phyloP scores from a whole-genome alignment of 2,797 vertebrate species.

The Pangasius larnaudii region DNA sequence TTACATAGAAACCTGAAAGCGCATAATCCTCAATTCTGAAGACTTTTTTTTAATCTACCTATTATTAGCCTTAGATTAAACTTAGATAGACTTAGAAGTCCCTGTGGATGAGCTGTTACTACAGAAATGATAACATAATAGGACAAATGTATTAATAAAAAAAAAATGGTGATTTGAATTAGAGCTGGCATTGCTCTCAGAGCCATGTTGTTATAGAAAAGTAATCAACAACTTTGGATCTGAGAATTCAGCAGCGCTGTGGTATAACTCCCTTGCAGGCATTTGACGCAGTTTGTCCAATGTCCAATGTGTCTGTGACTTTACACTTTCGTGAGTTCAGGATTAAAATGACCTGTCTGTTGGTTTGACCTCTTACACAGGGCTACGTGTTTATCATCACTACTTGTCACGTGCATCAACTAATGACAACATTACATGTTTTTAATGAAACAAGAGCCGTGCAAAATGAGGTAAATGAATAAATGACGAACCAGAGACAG shows the following conservation, averaged over 20 bases:
- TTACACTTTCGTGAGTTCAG: conserved; percentile 13
- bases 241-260: background rate
- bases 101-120: background rate
- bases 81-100: background rate
- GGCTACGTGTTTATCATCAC: conserved; percentile 46
- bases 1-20: background rate
- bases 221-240: background rate
- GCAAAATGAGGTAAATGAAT: conserved; percentile 37
- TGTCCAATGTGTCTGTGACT: background rate
- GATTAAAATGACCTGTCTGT: conserved; percentile 22
- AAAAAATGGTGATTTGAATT: background rate
- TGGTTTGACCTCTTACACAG: conserved; percentile 33
- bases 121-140: background rate
- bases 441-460: conserved; percentile 45
- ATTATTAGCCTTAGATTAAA: conserved; percentile 8
- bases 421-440: conserved; percentile 35
- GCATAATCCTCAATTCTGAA: background rate
- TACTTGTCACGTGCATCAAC: conserved; percentile 10
- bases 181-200: background rate
- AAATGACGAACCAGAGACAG: conserved; percentile 39
- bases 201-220: background rate
- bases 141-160: background rate
- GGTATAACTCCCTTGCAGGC: background rate
- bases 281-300: background rate
- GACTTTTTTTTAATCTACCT: background rate